These are phyloP conservation scores for Coendou prehensilis DNA, from an alignment of 2,797 vertebrate species.

Conservation along the genomic window DNA sequence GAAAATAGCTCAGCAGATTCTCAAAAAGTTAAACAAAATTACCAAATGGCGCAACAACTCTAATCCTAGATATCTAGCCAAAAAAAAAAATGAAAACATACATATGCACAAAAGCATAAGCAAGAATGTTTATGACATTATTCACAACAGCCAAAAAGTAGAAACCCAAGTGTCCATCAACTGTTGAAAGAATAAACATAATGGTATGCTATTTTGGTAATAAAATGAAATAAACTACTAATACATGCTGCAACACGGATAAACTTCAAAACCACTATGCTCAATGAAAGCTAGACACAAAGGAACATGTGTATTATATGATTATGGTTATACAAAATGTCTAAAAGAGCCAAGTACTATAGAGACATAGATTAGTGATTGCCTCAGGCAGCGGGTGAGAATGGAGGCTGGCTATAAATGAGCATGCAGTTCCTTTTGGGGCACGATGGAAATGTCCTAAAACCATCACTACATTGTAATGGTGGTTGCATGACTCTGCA, in stretches of 20 bases:
- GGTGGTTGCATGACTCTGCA: not conserved
- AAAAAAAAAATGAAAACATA: not conserved
- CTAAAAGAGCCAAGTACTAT: not conserved
- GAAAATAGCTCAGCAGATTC: not conserved
- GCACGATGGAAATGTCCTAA: not conserved
- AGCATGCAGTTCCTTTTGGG: not conserved
- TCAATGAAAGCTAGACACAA: not conserved
- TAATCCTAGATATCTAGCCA: not conserved
- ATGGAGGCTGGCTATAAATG: not conserved
- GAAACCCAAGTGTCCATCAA: not conserved
- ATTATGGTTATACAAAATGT: not conserved
- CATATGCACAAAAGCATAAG: not conserved
- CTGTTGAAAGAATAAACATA: not conserved
- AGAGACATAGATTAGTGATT: not conserved
- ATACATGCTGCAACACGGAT: not conserved
- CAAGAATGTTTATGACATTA: not conserved
- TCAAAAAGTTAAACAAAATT: not conserved
- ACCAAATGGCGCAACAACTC: not conserved
- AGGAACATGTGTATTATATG: not conserved
- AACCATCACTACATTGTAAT: not conserved
- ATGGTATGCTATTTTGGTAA: not conserved
- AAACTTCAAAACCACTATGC: not conserved
- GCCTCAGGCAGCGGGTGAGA: not conserved
- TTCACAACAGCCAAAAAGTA: not conserved
- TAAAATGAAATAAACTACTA: not conserved